Conservation (phyloP, 2,797 vertebrate genomes). For the Pseudopleuronectes americanus region DNA sequence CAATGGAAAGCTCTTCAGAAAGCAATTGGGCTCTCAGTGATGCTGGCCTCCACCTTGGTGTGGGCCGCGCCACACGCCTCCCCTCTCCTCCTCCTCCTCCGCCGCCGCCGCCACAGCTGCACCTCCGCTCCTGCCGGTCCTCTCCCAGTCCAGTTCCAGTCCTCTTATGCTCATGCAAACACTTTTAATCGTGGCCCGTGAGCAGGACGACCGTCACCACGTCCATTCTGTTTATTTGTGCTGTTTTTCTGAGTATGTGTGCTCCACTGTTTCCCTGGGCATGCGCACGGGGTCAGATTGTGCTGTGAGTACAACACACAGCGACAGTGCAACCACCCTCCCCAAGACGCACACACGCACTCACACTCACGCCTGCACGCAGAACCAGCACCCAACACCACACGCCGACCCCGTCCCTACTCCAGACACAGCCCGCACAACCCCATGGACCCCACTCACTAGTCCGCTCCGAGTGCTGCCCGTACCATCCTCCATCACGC, state of each 20-base stretch:
- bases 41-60: slow-evolving; percentile 51
- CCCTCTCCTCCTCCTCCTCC: neutral
- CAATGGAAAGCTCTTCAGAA: slow-evolving; percentile 89
- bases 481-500: too few species aligned
- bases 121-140: slow-evolving; percentile 15
- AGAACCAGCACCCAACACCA: slow-evolving; percentile 17
- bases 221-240: slow-evolving; percentile 31
- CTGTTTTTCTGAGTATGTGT: slow-evolving; percentile 16
- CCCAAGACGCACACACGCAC: slow-evolving; percentile 19
- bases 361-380: slow-evolving; percentile 29
- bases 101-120: slow-evolving; percentile 14
- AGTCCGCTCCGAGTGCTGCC: too few species aligned
- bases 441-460: too few species aligned
- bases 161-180: slow-evolving; percentile 16
- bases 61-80: slow-evolving; percentile 18
- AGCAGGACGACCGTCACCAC: slow-evolving; percentile 22
- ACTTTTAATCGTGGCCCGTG: slow-evolving; percentile 41
- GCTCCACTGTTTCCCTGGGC: slow-evolving; percentile 43
- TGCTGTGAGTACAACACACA: slow-evolving; percentile 58
- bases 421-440: too few species aligned
- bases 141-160: neutral
- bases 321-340: slow-evolving; percentile 37
- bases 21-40: slow-evolving; percentile 85
- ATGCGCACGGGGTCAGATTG: slow-evolving; percentile 55
- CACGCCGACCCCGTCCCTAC: too few species aligned